A percentile compares a stretch with the other conserved stretches of the same genome.
These are phyloP conservation scores for Coenonympha arcania DNA, from an alignment of 2,888 invertebrate genomes.

Conservation along the genomic window DNA sequence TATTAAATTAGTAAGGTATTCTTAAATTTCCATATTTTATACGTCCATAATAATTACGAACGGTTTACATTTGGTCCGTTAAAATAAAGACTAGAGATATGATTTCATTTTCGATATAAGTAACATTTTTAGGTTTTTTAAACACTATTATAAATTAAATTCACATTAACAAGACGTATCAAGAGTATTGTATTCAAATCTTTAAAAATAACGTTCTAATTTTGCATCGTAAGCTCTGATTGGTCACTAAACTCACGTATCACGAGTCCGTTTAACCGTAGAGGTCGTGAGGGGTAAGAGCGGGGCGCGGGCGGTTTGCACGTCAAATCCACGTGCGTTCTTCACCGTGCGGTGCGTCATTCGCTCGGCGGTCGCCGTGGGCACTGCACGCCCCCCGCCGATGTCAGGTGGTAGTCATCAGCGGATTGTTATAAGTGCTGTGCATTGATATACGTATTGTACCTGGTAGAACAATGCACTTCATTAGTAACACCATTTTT, in stretches of 20 bases:
- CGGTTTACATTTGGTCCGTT: slow-evolving; percentile 10
- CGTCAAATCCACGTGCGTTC: slow-evolving; percentile 58
- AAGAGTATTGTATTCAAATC: not conserved
- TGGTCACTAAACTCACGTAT: slow-evolving; percentile 5
- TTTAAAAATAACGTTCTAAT: slow-evolving; percentile 8
- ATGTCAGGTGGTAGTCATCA: slow-evolving; percentile 61
- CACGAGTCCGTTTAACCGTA: slow-evolving; percentile 39
- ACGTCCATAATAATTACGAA: not conserved
- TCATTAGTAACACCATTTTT: not conserved
- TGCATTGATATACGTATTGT: slow-evolving; percentile 68
- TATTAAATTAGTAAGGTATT: too few species aligned
- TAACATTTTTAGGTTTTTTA: not conserved
- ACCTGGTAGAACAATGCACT: slow-evolving; percentile 41
- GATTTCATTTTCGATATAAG: not conserved
- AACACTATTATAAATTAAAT: not conserved
- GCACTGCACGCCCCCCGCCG: slow-evolving; percentile 48
- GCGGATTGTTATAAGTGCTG: slow-evolving; percentile 67
- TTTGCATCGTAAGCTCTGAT: not conserved
- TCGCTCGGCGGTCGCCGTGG: slow-evolving; percentile 40
- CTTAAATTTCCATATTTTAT: not conserved
- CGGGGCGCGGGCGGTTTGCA: slow-evolving; percentile 36
- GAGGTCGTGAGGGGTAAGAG: slow-evolving; percentile 57
- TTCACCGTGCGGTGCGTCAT: slow-evolving; percentile 33
- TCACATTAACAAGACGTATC: not conserved
- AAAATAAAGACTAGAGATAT: slow-evolving; percentile 8